Evolutionary conservation across 1,140 invertebrate species (phyloP), one percentile per base, ranked within the genome.

Genomic region (Mesaphorura yosii): DNA sequence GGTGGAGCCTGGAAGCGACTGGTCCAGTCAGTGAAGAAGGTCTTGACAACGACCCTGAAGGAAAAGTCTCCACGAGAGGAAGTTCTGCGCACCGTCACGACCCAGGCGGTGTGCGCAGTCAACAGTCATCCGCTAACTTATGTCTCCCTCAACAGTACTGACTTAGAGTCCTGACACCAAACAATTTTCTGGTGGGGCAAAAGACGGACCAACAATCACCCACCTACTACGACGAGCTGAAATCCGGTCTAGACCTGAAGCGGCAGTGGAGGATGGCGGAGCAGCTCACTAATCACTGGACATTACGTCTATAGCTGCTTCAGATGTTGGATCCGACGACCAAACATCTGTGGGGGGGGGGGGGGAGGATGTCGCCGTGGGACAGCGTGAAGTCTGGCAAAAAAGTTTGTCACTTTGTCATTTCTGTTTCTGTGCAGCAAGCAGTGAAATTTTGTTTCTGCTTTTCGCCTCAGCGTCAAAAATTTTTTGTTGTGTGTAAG

Each of bases 1-100:
- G 66, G 66, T 15, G 64, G 65, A 12, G 34, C 64, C 3, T 69
- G 66, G 59, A 66, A 70, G 59, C 57, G 58, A 15, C 60, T 59
- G 22, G 62, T 70, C 1, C 65, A 66, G 55, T 59, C 62, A 2
- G 61, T 64, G 14, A 70, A 70, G 56, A 48, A 28, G 1, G 63
- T 63, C 15, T 42, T 67, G 14, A 51, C 47, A n/a, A 37, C 26
- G 3, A 37, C 27, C 3, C 17, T 57, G 17, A 48, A 41, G 3
- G 46, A 54, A 41, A 4, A 51, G 38, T 14, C 23, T 3, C 51
- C 53, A 47, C 55, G 34, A 4, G 63, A 48, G 38, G 65, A 69
- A 55, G 54, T 62, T 54, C 55, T 67, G 5, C 17, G 60, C 7
- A 67, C 66, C 1, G 29, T 66, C 1, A 19, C 65, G 2, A 52